Evolutionary conservation across 2,888 invertebrate genomes (phyloP), one percentile per base, ranked within the genome.

Genomic region (Lasioglossum pauxillum): DNA sequence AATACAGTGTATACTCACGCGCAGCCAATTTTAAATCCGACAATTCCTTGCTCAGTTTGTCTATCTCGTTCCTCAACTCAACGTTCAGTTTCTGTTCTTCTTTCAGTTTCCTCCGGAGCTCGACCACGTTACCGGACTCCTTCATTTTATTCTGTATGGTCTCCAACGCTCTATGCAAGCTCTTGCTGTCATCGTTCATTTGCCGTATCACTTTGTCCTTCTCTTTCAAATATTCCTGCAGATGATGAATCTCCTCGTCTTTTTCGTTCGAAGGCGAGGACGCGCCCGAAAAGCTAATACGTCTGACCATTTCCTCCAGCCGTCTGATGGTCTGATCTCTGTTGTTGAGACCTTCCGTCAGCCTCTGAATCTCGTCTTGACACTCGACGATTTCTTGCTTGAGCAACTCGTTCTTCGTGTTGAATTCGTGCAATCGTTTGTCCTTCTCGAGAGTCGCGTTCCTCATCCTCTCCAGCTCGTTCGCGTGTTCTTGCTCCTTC

Each of bases 121-220:
- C 97, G 44, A 96, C 96, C 83, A 96, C 96, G 88, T 97, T 97
- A 12, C 95, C 96, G 46, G 95, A 96, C 73, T 96, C 96, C 82
- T 96, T 96, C 88, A 96, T 95, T 90, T 96, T 96, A 80, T 92
- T 95, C 84, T 96, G 96, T 19, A 96, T 96, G 2, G 95, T 96
- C 88, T 95, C 95, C 67, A 96, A 91, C 90, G 96, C 96, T 7
- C 96, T 95, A 44, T 97, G 97, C 23, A 96, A 94, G 82, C 95
- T 96, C 88, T 96, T 96, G 78, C 95, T 96, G 80, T 96, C 96
- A 38, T 95, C 95, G 23, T 96, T 96, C 92, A 97, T 97, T 27
- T 97, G 96, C 80, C 96, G 96, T 1, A 96, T 96, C 0, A 96
- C 95, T 84, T 95, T 95, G 64, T 97, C 97, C 90, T 96, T 96